Evolutionary conservation across 2,113 vertebrate genomes (phyloP), one percentile per base, ranked within the genome.

Genomic region (Oenanthe melanoleuca): DNA sequence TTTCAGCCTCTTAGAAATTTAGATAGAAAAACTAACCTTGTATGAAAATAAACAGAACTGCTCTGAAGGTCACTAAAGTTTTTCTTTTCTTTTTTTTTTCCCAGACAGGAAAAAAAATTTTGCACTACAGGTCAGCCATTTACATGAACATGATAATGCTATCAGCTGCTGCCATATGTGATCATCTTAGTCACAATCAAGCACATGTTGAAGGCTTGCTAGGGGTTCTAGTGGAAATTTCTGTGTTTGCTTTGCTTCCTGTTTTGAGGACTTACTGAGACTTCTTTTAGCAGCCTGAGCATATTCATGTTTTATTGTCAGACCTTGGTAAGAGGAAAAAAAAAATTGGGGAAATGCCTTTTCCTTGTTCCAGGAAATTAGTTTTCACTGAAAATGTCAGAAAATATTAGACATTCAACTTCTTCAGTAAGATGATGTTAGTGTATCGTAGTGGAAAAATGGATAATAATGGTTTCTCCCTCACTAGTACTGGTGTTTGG

Each of bases 401-500:
- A 78, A 70, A 81, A 38, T 11, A 73, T 22, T 37, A 61, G 40
- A 77, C 79, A 20, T 19, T 44, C 18, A 55, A 53, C 52, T 31
- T 29, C 28, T 53, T 55, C 64, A 44, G 2, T 47, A 56, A n/a
- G 22, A 29, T 44, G 9, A 60, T 78, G 21, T 31, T 21, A 33
- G 11, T 4, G 8, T 40, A 25, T 60, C 1, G 2, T 14, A n/a
- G 47, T 55, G 15, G 28, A 17, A 61, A 78, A 78, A 77, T 26
- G 8, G 6, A 40, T 44, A 38, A 31, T 59, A 42, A 22, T 64
- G 8, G 21, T n/a, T 73, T 73, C 7, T 59, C 17, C 14, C 29
- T n/a, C 0, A 0, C 2, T 31, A 8, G 3, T 50, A 14, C 8
- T 42, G 11, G 8, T 9, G 2, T 25, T 89, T 77, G 11, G 25